Conservation (phyloP, 2,113 vertebrate species). For the Nothoprocta perdicaria region DNA sequence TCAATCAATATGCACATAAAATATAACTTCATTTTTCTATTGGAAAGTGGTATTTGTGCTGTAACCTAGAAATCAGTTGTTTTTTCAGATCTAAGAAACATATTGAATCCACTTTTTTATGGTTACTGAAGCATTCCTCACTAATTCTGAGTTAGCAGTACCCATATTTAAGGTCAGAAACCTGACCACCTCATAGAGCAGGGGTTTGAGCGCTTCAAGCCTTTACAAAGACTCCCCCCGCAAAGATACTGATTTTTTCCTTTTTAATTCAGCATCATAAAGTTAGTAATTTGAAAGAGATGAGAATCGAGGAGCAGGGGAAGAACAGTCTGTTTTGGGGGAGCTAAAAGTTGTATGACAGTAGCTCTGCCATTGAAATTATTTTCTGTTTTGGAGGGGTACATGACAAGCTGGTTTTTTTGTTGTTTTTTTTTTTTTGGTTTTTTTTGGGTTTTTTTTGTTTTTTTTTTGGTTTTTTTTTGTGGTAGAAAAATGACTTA, state of each 20-base stretch:
- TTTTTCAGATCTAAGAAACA: neutral
- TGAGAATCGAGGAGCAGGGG: neutral
- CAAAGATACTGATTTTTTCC: neutral
- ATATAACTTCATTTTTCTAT: neutral
- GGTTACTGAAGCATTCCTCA: neutral
- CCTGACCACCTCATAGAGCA: neutral
- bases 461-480: neutral
- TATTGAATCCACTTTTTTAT: neutral
- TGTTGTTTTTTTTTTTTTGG: too few relatives aligned
- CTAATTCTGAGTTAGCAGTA: neutral
- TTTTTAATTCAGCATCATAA: neutral
- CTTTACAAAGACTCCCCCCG: neutral
- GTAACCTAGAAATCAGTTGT: rapidly evolving
- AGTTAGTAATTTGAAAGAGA: neutral
- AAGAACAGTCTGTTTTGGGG: neutral
- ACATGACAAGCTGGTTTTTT: neutral
- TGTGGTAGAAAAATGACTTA: neutral
- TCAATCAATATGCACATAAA: neutral
- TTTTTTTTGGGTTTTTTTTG: neutral
- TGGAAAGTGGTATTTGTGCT: neutral
- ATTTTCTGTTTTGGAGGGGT: neutral
- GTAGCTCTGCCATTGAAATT: neutral
- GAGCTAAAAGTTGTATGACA: neutral
- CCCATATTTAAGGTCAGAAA: neutral
- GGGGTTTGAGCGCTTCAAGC: neutral